Base-by-base conservation (phyloP, 2,797 vertebrate species). In the Poecile montanus region DNA sequence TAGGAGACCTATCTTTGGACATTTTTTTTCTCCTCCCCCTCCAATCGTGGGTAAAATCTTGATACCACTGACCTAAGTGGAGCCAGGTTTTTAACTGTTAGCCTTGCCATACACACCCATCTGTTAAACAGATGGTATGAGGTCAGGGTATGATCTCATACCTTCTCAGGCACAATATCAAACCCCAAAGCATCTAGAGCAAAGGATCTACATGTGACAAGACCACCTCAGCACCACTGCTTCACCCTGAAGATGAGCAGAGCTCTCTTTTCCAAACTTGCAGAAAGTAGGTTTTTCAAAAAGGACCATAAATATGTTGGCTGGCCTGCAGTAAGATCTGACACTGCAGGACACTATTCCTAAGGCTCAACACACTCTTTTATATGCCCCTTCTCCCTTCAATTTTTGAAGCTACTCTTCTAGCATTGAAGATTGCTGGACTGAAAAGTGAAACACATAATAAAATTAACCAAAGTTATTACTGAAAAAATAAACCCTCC, bases 51-150 rank as follows among this genome's bases (percentile, higher is more conserved):
- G 67, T 65, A 93, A 93, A 94, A 87, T 76, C 80, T 84, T 90
- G 90, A 95, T 95, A 90, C 95, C 94, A 84, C 93, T 89, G 88
- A 93, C 91, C 80, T 93, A 96, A 96, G 90, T 92, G 88, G 77
- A 95, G 93, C 78, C 94, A 94, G 85, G 91, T 86, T 95, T 94
- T 93, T 81, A 93, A 66, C 83, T 6, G 0, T 89, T 89, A 88
- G 74, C 67, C 53, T 76, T 54, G 80, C 88, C 90, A 87, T 87
- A n/a, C 63, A 80, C 80, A 94, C 48, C 84, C 95, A 96, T 95
- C 93, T 95, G 93, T 63, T 95, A 47, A 92, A 85, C 95, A 95
- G 92, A 94, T 95, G 93, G 76, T 62, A 50, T 93, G 93, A 96
- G 79, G 27, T 94, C 89, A 91, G 60, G 30, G 7, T n/a, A 61